These are phyloP conservation scores for Choristoneura fumiferana DNA, from an alignment of 1,140 invertebrate species.

Conservation along the genomic window DNA sequence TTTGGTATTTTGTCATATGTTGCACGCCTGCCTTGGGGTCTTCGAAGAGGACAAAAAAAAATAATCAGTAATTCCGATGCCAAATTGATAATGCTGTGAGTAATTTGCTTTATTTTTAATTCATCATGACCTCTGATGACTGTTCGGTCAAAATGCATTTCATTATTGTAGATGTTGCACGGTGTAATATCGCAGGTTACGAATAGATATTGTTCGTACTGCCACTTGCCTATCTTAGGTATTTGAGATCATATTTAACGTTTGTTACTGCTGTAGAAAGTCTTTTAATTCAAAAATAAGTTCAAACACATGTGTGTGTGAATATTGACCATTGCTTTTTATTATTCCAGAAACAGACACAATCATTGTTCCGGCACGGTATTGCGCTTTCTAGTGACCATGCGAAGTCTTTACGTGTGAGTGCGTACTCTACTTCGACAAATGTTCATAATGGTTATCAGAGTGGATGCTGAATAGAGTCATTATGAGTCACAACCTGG, in stretches of 20 bases:
- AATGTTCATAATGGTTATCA: slow-evolving; percentile 59
- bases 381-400: slow-evolving; percentile 68
- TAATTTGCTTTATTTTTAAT: slow-evolving; percentile 43
- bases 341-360: slow-evolving; percentile 75
- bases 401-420: slow-evolving; percentile 63
- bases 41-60: slow-evolving; percentile 75
- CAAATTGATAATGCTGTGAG: slow-evolving; percentile 77
- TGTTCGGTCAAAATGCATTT: neutral
- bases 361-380: slow-evolving; percentile 67
- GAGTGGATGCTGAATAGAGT: slow-evolving; percentile 59
- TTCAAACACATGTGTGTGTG: neutral
- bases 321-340: slow-evolving; percentile 34
- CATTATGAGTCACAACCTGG: slow-evolving; percentile 83
- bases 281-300: neutral
- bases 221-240: neutral
- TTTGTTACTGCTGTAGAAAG: neutral
- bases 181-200: slow-evolving; percentile 12
- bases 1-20: slow-evolving; percentile 74
- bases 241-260: neutral
- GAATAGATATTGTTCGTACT: slow-evolving; percentile 2
- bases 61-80: slow-evolving; percentile 74
- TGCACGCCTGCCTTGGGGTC: slow-evolving; percentile 77
- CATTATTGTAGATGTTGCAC: neutral
- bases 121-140: slow-evolving; percentile 15
- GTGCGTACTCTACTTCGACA: slow-evolving; percentile 43